Evolutionary conservation across 1,140 invertebrate genomes (phyloP).

Genomic region (Rhopalosiphum padi): DNA sequence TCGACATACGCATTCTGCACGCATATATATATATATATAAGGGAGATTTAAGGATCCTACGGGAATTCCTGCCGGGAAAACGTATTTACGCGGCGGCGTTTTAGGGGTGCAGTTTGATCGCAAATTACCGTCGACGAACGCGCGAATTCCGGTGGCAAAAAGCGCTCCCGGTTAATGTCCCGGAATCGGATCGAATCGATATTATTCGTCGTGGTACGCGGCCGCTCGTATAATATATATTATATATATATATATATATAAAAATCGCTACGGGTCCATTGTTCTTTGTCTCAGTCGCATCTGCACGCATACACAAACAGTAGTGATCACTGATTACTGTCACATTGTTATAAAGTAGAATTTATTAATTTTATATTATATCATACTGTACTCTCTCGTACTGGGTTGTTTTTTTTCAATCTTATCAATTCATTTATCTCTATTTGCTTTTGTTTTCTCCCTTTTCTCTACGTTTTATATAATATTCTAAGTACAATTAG

Average conservation of each 20-base stretch:
- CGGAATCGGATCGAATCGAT: conserved; percentile 29
- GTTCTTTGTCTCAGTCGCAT: neutral
- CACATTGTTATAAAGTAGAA: neutral
- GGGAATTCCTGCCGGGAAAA: neutral
- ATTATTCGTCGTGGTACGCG: neutral
- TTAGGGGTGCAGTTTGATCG: neutral
- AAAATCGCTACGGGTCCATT: neutral
- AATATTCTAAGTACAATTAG: no score
- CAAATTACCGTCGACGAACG: conserved; percentile 25
- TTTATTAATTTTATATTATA: neutral
- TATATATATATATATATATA: neutral
- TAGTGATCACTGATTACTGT: no score
- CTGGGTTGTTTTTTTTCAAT: no score
- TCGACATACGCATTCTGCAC: neutral
- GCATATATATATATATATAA: neutral
- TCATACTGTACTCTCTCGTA: no score
- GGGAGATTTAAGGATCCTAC: neutral
- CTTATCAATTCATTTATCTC: no score
- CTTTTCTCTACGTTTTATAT: no score
- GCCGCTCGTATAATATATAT: neutral
- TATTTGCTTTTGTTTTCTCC: no score
- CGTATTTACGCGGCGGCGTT: neutral
- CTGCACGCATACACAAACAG: neutral
- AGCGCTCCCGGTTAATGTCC: conserved; percentile 39
- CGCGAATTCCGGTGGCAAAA: conserved; percentile 1